Base-by-base conservation (phyloP, 2,888 invertebrate genomes). In the Zygogramma bicolorata region DNA sequence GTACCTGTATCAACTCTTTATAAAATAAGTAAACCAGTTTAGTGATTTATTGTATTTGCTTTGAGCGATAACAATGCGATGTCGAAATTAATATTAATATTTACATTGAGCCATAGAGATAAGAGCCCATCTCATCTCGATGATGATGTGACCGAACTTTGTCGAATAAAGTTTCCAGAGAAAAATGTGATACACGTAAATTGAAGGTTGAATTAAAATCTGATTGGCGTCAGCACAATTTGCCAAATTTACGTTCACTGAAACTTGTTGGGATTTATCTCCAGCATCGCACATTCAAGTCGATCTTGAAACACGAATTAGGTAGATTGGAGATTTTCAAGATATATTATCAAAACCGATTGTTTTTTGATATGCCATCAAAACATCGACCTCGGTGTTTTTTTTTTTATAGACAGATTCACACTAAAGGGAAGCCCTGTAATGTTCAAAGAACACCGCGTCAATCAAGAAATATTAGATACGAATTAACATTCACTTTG, bases 71-170 rank as follows among this genome's bases (percentile, higher is more conserved):
- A 53, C 27, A 53, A 53, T 53, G 25, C n/a, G 40, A 71, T 77
- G 80, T 78, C 75, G 79, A 79, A 79, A 77, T 76, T 77, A 68
- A 76, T 68, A 71, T 74, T 70, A 71, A 80, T 79, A 78, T 80
- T 78, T 79, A 79, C 77, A 66, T 67, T 73, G 40, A 67, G 70
- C 40, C 59, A 65, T 73, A 76, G 66, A 72, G 71, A 68, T 71
- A 73, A 70, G 58, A 65, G 15, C 22, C 40, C 46, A 38, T 74
- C 67, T 65, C 69, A 27, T 65, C 59, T 38, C 42, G 46, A 65
- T 40, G 42, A 70, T 40, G 42, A 18, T 66, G 13, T 67, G 25
- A 40, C 58, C 53, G 27, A 53, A 27, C 53, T 27, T 1, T 46
- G 46, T 63, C 27, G 29, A 63, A 25, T 63, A 40, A 40, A n/a